Evolutionary conservation across 2,113 vertebrate species (phyloP), one percentile per base, ranked within the genome.

Genomic region (Sylvietta virens): DNA sequence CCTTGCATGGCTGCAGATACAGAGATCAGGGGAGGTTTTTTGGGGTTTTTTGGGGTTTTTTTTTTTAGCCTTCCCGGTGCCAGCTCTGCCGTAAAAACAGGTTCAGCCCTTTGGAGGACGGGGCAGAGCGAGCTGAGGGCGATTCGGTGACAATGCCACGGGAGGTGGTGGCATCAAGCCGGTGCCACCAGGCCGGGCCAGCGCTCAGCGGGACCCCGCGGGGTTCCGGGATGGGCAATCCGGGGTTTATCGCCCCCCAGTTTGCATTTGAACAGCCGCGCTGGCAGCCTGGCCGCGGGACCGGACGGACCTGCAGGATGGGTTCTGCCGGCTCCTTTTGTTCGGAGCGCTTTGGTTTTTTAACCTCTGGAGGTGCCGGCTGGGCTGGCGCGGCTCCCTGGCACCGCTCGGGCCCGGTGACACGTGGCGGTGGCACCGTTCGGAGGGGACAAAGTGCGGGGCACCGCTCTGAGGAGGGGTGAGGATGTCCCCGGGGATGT

Each of bases 1-100:
- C 98, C 98, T 98, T 98, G 98, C 98, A 98, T 98, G 98, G 98
- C 97, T 98, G 98, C 98, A 94, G 98, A 98, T 98, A 98, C 96
- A 97, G 98, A 97, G 97, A 97, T 98, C 97, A 91, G 96, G 96
- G 96, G 85, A 95, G 94, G 30, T 53, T 26, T 66, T 22, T 70
- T 90, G 7, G 6, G 15, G 7, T 8, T 48, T 21, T n/a, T 27
- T 30, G 16, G 18, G 15, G 3, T 13, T 17, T 30, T 35, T 48
- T n/a, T 4, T 50, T 79, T 44, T 61, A 26, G 87, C 86, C 61
- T 96, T 86, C 72, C 88, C 42, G 1, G 70, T 92, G 87, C 90
- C 93, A 53, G 33, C 53, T 80, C 87, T 50, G 79, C 40, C 26
- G 6, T 48, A 7, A 51, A 86, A 91, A 13, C 71, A 74, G 84